Conservation (phyloP, 2,888 invertebrate genomes). For the Epinotia demarniana region DNA sequence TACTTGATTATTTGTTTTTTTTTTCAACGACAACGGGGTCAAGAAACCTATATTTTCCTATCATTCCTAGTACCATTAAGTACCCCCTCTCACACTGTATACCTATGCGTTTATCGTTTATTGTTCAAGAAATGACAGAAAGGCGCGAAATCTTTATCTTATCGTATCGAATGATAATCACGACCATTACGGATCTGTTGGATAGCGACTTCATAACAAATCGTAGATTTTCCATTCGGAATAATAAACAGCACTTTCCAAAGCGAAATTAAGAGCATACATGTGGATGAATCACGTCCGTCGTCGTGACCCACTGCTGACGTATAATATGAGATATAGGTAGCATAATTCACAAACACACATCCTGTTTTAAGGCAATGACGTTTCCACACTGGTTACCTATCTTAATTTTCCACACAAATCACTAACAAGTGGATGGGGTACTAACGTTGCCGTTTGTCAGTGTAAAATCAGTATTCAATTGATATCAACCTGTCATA, state of each 20-base stretch:
- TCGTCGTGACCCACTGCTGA: not conserved
- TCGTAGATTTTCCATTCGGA: too few relatives aligned
- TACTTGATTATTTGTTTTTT: too few relatives aligned
- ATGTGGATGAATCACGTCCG: constrained; percentile 6
- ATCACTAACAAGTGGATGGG: constrained; percentile 1
- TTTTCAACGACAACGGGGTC: too few relatives aligned
- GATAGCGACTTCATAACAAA: too few relatives aligned
- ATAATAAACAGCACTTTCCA: not conserved
- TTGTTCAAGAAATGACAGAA: too few relatives aligned
- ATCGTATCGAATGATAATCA: too few relatives aligned
- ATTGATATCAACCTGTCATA: constrained; percentile 41
- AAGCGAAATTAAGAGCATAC: not conserved
- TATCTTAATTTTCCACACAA: not conserved
- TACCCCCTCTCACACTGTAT: too few relatives aligned
- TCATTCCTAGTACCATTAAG: too few relatives aligned
- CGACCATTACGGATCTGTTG: too few relatives aligned
- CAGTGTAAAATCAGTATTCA: constrained; percentile 32
- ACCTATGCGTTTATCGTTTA: too few relatives aligned
- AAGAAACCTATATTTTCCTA: too few relatives aligned
- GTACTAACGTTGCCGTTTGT: constrained; percentile 21
- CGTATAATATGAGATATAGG: not conserved
- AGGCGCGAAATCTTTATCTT: too few relatives aligned
- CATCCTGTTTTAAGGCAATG: constrained; percentile 2
- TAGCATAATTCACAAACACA: constrained; percentile 2
- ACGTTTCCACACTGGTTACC: not conserved